Conservation (phyloP, 2,888 invertebrate genomes). For the Zygothrica quintamaculata region DNA sequence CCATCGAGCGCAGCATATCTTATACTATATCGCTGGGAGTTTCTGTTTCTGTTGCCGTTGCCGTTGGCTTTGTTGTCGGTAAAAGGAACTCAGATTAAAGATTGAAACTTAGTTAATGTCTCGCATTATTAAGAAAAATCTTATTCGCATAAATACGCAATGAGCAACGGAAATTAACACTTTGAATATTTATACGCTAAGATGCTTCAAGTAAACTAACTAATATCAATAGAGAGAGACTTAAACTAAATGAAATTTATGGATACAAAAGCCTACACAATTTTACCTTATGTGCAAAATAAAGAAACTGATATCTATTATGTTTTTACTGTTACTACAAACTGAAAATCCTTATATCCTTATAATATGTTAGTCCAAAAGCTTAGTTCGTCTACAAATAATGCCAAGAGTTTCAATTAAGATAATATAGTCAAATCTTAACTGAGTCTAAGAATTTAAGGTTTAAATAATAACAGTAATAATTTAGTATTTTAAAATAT, state of each 20-base stretch:
- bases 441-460: too few species aligned
- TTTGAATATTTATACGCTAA: conserved; percentile 62
- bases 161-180: conserved; percentile 64
- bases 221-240: too few species aligned
- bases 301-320: too few species aligned
- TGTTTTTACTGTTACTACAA: too few species aligned
- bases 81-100: conserved; percentile 79
- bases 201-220: conserved; percentile 8
- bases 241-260: not conserved
- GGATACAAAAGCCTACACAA: not conserved
- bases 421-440: too few species aligned
- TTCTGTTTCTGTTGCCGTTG: conserved; percentile 4
- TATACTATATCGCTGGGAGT: conserved; percentile 19
- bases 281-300: too few species aligned
- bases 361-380: too few species aligned
- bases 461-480: too few species aligned
- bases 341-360: too few species aligned
- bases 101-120: conserved; percentile 81
- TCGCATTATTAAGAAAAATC: conserved; percentile 76
- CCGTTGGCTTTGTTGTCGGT: conserved; percentile 46
- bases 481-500: too few species aligned
- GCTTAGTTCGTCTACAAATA: too few species aligned
- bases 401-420: too few species aligned
- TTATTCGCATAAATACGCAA: conserved; percentile 62
- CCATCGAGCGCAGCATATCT: conserved; percentile 14